These are phyloP conservation scores for Sanderia malayensis DNA, from an alignment of 30 jellyfish, hydroid and myxozoan species.

Conservation along the genomic window DNA sequence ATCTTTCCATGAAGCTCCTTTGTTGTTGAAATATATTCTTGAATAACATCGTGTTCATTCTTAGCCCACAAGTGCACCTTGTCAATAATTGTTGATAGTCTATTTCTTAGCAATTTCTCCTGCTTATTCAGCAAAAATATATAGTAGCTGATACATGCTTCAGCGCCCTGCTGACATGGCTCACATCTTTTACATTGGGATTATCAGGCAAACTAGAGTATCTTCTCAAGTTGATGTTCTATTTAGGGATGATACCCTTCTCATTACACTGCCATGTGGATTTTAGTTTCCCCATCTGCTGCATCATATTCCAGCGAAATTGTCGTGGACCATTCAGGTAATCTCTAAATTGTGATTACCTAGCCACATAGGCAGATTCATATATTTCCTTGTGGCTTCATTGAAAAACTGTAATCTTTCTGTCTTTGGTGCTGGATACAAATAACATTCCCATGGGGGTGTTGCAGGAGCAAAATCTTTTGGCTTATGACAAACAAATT, in stretches of 20 bases:
- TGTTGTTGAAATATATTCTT: constrained; percentile 21
- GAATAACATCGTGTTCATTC: constrained; percentile 36
- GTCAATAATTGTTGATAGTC: constrained; percentile 29
- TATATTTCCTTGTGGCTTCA: constrained; percentile 17
- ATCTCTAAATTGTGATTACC: constrained; percentile 34
- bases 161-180: constrained; percentile 30
- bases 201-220: constrained; percentile 17
- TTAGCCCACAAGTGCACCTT: constrained; percentile 40
- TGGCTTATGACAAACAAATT: constrained; percentile 24
- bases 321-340: constrained; percentile 37
- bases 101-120: constrained; percentile 24
- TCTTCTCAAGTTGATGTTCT: constrained; percentile 19
- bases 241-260: constrained; percentile 13
- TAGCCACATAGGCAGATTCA: constrained; percentile 21
- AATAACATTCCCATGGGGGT: constrained; percentile 27
- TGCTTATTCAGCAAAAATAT: constrained; percentile 26
- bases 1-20: constrained; percentile 38
- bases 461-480: constrained; percentile 16
- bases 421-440: constrained; percentile 19
- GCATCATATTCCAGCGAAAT: constrained; percentile 27
- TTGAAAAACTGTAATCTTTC: constrained; percentile 23
- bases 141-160: constrained; percentile 36
- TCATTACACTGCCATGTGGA: constrained; percentile 22
- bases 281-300: background rate
- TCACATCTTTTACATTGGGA: constrained; percentile 26